Conservation (phyloP, 2,797 vertebrate genomes). For the Sarcophilus harrisii region DNA sequence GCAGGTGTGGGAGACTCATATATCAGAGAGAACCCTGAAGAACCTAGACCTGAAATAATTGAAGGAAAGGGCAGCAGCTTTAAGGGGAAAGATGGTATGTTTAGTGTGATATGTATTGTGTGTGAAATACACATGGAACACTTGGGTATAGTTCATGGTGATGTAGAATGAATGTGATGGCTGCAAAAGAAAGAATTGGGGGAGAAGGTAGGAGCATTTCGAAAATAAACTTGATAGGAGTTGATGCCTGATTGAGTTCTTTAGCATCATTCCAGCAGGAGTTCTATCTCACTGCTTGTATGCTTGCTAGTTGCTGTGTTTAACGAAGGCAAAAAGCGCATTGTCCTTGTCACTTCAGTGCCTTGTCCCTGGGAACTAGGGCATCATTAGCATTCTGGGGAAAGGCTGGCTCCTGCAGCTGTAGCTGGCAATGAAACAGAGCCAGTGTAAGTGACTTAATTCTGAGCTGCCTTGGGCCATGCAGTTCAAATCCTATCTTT, state of each 20-base stretch:
- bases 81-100: background rate
- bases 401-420: constrained; percentile 67
- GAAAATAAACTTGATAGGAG: background rate
- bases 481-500: constrained; percentile 60
- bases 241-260: background rate
- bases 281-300: background rate
- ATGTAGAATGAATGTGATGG: background rate
- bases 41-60: background rate
- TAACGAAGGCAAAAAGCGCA: constrained; percentile 69
- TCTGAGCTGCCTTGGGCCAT: constrained; percentile 64
- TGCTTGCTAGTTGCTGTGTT: constrained; percentile 71
- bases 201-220: background rate
- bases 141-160: background rate
- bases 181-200: background rate
- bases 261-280: background rate
- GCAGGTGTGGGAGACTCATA: background rate
- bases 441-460: constrained; percentile 75
- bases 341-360: constrained; percentile 60
- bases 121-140: background rate
- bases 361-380: constrained; percentile 68
- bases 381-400: constrained; percentile 78
- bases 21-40: background rate
- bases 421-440: constrained; percentile 41
- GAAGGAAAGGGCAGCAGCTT: background rate
- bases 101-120: background rate